Base-by-base conservation (phyloP, 2,888 invertebrate genomes). In the Itoplectis maculator region DNA sequence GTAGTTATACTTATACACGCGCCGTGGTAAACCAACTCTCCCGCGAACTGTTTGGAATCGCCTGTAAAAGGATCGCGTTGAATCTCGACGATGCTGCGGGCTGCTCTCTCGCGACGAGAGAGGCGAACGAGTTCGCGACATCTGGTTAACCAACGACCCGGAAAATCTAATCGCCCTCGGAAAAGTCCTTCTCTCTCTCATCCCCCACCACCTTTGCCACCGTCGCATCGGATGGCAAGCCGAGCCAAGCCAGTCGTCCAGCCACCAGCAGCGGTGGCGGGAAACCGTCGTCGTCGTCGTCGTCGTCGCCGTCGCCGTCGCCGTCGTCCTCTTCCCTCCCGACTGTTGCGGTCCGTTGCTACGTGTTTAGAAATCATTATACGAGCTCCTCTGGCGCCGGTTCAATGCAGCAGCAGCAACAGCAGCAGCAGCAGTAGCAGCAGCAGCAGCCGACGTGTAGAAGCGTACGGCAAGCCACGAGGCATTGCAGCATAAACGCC, bases 131-230 rank as follows among this genome's bases (percentile, higher is more conserved):
- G 73, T 78, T 73, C 73, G 56, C 82, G 69, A 82, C 82, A 82
- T 82, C 82, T 70, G 82, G 82, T 82, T 78, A 82, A 74, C 56
- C 82, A 79, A 82, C 78, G 78, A 82, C 70, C 79, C 59, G 82
- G 82, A 82, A 82, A 82, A 82, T 79, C 79, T 82, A 79, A 82
- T 82, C 75, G 79, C 54, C 66, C 51, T 70, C 42, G 79, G 75
- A 70, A 75, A 79, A 75, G 42, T 68, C 47, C 61, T 82, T 59
- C 20, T 40, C 59, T 51, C 66, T 20, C 42, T 65, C 54, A 20
- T 61, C 42, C 23, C 47, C 37, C 42, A 37, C 29, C 18, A 9
- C 54, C 51, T 78, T 56, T 23, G 47, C 56, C 56, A 23, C 18
- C 42, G 56, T 20, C 37, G 49, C 81, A 49, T 76, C 42, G 42